A percentile compares a stretch with the other conserved stretches of the same genome.
These are phyloP conservation scores for Gouania willdenowi DNA, from an alignment of 2,797 vertebrate genomes.

Conservation along the genomic window DNA sequence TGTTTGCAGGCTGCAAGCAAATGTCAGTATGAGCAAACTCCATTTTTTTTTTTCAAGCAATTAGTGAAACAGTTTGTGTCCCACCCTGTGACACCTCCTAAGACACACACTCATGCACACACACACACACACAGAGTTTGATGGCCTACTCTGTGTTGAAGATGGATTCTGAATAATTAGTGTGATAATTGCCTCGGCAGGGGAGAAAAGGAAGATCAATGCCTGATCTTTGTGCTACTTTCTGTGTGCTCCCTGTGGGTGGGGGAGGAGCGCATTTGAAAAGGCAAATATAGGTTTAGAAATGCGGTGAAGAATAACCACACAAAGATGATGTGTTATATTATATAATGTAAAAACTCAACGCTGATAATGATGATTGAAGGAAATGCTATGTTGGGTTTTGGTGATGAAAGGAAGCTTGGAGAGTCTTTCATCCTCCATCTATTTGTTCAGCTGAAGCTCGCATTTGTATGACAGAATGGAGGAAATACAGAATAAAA, in stretches of 20 bases:
- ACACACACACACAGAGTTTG: conserved; percentile 28
- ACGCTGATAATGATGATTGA: background rate
- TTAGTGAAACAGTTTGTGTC: conserved; percentile 59
- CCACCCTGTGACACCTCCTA: conserved; percentile 34
- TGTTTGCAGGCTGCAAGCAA: conserved; percentile 53
- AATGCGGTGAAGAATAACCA: background rate
- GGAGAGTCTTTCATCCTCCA: conserved; percentile 31
- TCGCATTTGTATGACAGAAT: conserved; percentile 43
- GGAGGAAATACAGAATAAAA: conserved; percentile 21
- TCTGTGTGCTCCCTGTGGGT: conserved; percentile 20
- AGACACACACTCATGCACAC: conserved; percentile 19
- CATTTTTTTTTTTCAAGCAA: conserved; percentile 61
- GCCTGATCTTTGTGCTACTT: conserved; percentile 47
- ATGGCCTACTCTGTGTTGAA: conserved; percentile 54
- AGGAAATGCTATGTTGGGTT: conserved; percentile 5
- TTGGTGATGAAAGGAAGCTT: too few species aligned
- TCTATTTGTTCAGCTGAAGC: conserved; percentile 45
- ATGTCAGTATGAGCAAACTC: conserved; percentile 56
- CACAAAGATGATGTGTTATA: conserved; percentile 1
- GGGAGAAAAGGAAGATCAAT: conserved; percentile 64
- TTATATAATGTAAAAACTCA: background rate
- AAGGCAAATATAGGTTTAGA: conserved; percentile 20
- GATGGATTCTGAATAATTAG: conserved; percentile 74
- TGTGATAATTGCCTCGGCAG: conserved; percentile 72
- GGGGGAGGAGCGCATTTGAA: conserved; percentile 5